Base-by-base conservation (phyloP, 2,797 vertebrate species). In the Muscicapa striata region DNA sequence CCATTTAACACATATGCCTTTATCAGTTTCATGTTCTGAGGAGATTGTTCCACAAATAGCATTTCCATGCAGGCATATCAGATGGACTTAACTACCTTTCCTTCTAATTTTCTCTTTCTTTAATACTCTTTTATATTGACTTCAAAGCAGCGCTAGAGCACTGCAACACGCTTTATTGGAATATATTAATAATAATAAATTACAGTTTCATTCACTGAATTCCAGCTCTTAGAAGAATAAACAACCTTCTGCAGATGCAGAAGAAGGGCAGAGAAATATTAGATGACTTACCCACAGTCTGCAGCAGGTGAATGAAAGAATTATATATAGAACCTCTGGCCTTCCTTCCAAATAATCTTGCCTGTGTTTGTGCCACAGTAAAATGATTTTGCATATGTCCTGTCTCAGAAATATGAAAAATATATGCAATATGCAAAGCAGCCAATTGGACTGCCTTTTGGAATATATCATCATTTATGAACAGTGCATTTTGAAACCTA, bases 401-500 rank as follows among this genome's bases (percentile, higher is more conserved):
- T 94, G 81, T 77, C 85, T 93, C 11, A 12, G 80, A 93, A 88
- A 90, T 88, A 84, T 82, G 89, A 95, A 93, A 95, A 94, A 95
- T 82, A 94, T 94, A 91, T 90, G 91, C 90, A 93, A 61, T 89
- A 96, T 93, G 87, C 88, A 95, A 96, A 95, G 67, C 91, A 95
- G 89, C 80, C 70, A 91, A 49, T 91, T 95, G 94, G 85, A 57
- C 81, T 89, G 85, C 74, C 72, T 89, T 90, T 96, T 94, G 88
- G 87, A 96, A 91, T 94, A 73, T 74, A 93, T 94, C 74, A 93
- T 93, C 63, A 49, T 96, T 96, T 96, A 90, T 82, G 85, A 91
- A 94, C 41, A 52, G 79, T 58, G 76, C 64, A 70, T 88, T 87
- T 82, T 88, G 91, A 93, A 94, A 73, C 84, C 91, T 91, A 93